Base-by-base conservation (phyloP, 1,140 invertebrate genomes). In the Atta cephalotes region DNA sequence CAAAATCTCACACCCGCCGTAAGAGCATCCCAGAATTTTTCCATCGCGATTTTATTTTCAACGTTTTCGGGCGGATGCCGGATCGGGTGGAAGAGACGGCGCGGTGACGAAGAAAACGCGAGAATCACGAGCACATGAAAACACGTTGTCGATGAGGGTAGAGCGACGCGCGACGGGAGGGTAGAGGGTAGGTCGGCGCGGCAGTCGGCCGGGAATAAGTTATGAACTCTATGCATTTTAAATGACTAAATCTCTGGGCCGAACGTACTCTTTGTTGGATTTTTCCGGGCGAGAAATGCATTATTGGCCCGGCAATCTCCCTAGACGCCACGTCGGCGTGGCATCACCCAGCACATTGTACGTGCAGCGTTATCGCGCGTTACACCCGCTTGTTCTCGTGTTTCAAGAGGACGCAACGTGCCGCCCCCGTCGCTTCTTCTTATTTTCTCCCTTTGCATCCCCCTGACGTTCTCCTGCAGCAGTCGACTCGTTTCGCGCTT, bases 181-280 rank as follows among this genome's bases (percentile, higher is more conserved):
- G 31, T 35, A 62, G 21, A 31, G 28, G 58, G n/a, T 45, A 65
- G 79, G 76, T 68, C 60, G 86, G 71, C 45, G 85, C 66, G 86
- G 35, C 68, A 89, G 89, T 89, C 89, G 89, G 84, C 71, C 87
- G 90, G 87, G 92, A 93, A 93, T 93, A 93, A 93, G 93, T 93
- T 93, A 93, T 93, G 92, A 93, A 93, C 92, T 93, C 93, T 93
- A 93, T 93, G 93, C 92, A 93, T 93, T 93, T 93, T 93, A 93
- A 93, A 93, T 91, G 92, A 93, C 93, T 92, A 93, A 93, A 93
- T 93, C 92, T 93, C 92, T 92, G 92, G 84, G 88, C 92, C 88
- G 89, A 92, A 93, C 90, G 87, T 92, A 84, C 88, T 93, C 91
- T 92, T 91, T 90, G 81, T 87, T 87, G 81, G 86, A 89, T 92